phyloP scores from a whole-genome alignment of 2,797 vertebrate species.

The Acropternis orthonyx region DNA sequence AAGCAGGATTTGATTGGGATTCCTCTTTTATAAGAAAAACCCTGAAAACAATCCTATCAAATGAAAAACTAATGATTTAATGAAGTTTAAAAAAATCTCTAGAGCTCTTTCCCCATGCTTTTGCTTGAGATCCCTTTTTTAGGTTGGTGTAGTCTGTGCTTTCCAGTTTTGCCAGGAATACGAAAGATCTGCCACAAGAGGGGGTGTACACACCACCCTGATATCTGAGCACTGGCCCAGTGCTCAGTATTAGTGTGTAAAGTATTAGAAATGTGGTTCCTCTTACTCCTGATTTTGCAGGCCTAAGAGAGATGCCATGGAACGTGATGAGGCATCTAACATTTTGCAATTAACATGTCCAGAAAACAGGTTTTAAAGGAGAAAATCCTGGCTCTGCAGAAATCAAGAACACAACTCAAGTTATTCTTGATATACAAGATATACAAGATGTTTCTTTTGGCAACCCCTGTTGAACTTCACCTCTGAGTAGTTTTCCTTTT shows the following conservation, averaged over 20 bases:
- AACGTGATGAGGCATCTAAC: background rate
- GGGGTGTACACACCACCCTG: background rate
- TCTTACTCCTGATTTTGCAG: background rate
- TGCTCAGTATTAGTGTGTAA: background rate
- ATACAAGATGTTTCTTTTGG: background rate
- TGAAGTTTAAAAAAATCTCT: background rate
- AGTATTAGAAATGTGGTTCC: background rate
- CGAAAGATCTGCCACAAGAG: conserved; percentile 8
- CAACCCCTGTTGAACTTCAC: background rate
- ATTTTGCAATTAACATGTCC: background rate
- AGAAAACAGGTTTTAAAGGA: background rate
- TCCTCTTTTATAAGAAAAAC: background rate
- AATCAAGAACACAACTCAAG: background rate
- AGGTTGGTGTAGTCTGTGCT: background rate
- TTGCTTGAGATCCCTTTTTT: background rate
- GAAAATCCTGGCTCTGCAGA: background rate
- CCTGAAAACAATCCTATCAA: background rate
- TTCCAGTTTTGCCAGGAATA: background rate
- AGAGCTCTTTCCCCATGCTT: background rate
- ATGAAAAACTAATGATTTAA: background rate
- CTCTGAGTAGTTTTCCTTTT: background rate
- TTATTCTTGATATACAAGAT: background rate
- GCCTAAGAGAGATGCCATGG: background rate
- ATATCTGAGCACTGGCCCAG: background rate
- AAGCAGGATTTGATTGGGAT: background rate